These are phyloP conservation scores for Hedya salicella DNA, from an alignment of 2,888 invertebrate genomes.

Conservation along the genomic window DNA sequence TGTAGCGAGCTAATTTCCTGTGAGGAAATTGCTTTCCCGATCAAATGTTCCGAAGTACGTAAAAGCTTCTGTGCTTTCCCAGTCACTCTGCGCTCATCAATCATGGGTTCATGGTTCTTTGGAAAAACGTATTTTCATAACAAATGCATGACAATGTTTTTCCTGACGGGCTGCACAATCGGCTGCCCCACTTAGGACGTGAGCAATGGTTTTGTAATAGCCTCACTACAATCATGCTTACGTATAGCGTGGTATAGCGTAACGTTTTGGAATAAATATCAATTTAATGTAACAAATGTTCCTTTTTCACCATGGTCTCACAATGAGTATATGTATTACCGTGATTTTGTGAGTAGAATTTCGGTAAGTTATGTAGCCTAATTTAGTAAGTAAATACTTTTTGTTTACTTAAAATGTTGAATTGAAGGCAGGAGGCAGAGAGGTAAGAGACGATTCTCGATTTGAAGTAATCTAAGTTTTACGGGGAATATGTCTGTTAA, in stretches of 20 bases:
- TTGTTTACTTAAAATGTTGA: too few relatives aligned
- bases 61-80: slow-evolving; percentile 67
- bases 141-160: slow-evolving; percentile 55
- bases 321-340: background rate
- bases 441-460: too few relatives aligned
- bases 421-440: too few relatives aligned
- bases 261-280: slow-evolving; percentile 25
- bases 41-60: slow-evolving; percentile 64
- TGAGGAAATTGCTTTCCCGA: slow-evolving; percentile 75
- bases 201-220: slow-evolving; percentile 41
- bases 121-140: slow-evolving; percentile 59
- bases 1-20: slow-evolving; percentile 75
- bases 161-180: slow-evolving; percentile 49
- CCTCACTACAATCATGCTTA: slow-evolving; percentile 19
- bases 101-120: slow-evolving; percentile 51
- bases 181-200: slow-evolving; percentile 37
- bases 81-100: slow-evolving; percentile 65
- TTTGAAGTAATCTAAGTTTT: too few relatives aligned
- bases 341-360: too few relatives aligned
- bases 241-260: slow-evolving; percentile 12
- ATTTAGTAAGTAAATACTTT: too few relatives aligned
- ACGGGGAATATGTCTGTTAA: too few relatives aligned
- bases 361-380: too few relatives aligned
- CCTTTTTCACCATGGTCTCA: background rate
- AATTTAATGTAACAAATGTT: slow-evolving; percentile 15